Evolutionary conservation across 2,113 vertebrate genomes (phyloP).

Genomic region (Galeopterus variegatus): DNA sequence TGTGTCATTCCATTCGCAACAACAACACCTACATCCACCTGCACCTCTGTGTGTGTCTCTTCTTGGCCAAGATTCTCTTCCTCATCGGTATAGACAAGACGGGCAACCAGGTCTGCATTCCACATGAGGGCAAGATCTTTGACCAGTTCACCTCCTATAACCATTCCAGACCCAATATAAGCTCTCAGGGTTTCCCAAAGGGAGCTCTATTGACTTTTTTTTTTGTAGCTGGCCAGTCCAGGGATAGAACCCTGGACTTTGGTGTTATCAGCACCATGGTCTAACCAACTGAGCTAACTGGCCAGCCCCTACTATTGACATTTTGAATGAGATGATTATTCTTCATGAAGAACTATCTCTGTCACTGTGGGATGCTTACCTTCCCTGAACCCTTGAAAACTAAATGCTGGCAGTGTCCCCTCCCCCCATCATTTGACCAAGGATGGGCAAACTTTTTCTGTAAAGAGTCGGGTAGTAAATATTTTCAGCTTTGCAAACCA

Average conservation of each 20-base stretch:
- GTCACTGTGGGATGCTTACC: not conserved
- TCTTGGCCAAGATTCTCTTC: slow-evolving; percentile 85
- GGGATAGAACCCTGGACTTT: too few species aligned
- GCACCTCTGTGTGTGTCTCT: slow-evolving; percentile 86
- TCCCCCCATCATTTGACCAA: not conserved
- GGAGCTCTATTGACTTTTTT: not conserved
- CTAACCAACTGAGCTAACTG: too few species aligned
- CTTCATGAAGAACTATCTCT: not conserved
- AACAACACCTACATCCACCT: slow-evolving; percentile 84
- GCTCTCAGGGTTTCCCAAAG: not conserved
- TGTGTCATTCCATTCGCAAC: slow-evolving; percentile 80
- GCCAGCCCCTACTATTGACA: too few species aligned
- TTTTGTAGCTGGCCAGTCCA: too few species aligned
- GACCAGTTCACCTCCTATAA: not conserved
- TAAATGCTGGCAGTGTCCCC: accelerated
- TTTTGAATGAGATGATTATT: not conserved
- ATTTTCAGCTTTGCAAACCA: not conserved
- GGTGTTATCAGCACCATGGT: too few species aligned
- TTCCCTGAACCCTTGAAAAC: not conserved
- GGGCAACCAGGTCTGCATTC: slow-evolving; percentile 64
- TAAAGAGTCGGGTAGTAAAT: not conserved
- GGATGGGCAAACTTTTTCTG: not conserved
- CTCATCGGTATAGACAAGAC: slow-evolving; percentile 74
- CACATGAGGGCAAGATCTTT: not conserved
- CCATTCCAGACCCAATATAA: too few species aligned